Percentiles rank a stretch among this genome's conserved stretches.
phyloP scores from a whole-genome alignment of 1,140 invertebrate genomes.

The Drosophila parabipectinata region DNA sequence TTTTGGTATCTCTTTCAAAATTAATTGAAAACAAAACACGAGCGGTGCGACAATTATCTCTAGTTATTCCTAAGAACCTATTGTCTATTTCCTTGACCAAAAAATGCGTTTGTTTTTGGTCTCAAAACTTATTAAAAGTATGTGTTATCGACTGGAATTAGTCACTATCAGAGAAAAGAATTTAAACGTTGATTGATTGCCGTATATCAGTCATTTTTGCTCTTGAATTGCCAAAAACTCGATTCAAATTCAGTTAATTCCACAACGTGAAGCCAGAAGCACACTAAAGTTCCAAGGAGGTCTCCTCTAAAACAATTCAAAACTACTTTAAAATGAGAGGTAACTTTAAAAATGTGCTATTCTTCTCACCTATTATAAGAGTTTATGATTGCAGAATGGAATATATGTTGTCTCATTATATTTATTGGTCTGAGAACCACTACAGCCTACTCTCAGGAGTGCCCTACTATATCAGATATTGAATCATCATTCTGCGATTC shows the following conservation, averaged over 20 bases:
- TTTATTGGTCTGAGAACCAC: background rate
- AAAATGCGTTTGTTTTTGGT: slow-evolving; percentile 5
- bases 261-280: background rate
- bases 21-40: slow-evolving; percentile 26
- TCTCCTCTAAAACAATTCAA: background rate
- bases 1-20: slow-evolving; percentile 19
- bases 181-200: slow-evolving; percentile 7
- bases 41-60: slow-evolving; percentile 18
- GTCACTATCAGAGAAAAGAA: slow-evolving; percentile 28
- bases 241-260: slow-evolving; percentile 17
- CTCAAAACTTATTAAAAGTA: background rate
- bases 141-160: slow-evolving; percentile 32
- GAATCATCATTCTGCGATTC: slow-evolving; percentile 17
- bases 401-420: background rate
- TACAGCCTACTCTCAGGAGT: background rate
- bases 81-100: slow-evolving; percentile 33
- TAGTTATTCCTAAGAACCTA: slow-evolving; percentile 15
- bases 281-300: background rate
- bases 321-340: background rate
- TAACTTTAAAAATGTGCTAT: background rate
- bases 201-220: slow-evolving; percentile 13
- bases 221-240: slow-evolving; percentile 19
- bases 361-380: background rate
- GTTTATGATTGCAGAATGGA: background rate
- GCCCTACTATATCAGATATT: background rate